phyloP scores from a whole-genome alignment of 1,140 invertebrate genomes.

The Halictus rubicundus region DNA sequence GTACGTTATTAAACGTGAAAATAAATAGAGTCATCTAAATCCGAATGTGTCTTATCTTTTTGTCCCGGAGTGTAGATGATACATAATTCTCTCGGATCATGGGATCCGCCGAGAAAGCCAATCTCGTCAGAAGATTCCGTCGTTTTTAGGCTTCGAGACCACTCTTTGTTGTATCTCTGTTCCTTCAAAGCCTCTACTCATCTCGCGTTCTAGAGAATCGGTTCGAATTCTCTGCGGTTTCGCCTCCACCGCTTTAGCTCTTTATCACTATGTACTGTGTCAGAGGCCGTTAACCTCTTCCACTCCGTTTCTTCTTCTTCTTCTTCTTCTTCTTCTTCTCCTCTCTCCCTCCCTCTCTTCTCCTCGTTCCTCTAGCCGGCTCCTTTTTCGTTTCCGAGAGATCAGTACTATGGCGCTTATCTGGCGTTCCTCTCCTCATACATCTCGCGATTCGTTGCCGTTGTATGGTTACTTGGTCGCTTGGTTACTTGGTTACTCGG shows the following conservation, averaged over 20 bases:
- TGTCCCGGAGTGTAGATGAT: no score
- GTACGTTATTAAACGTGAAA: no score
- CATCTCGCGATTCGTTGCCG: constrained; percentile 41
- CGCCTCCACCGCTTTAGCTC: constrained; percentile 52
- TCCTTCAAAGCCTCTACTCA: constrained; percentile 1
- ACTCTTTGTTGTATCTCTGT: no score
- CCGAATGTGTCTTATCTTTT: no score
- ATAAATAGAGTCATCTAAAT: no score
- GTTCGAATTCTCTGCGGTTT: constrained; percentile 58
- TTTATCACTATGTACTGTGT: constrained; percentile 62
- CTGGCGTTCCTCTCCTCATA: constrained; percentile 39
- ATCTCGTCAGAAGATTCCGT: not conserved
- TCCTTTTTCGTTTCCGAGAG: constrained; percentile 48
- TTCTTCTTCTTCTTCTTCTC: constrained; percentile 35
- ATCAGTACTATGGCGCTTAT: constrained; percentile 52
- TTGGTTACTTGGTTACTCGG: constrained; percentile 63
- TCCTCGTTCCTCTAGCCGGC: constrained; percentile 37
- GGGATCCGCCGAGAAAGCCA: no score
- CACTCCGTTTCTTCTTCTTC: constrained; percentile 56
- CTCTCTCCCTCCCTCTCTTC: not conserved
- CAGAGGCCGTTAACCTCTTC: constrained; percentile 62
- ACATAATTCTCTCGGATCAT: no score
- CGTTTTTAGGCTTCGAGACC: not conserved
- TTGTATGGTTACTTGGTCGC: constrained; percentile 67
- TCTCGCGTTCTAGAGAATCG: constrained; percentile 35